Conservation (phyloP, 2,888 invertebrate species). For the Chouioia cunea region DNA sequence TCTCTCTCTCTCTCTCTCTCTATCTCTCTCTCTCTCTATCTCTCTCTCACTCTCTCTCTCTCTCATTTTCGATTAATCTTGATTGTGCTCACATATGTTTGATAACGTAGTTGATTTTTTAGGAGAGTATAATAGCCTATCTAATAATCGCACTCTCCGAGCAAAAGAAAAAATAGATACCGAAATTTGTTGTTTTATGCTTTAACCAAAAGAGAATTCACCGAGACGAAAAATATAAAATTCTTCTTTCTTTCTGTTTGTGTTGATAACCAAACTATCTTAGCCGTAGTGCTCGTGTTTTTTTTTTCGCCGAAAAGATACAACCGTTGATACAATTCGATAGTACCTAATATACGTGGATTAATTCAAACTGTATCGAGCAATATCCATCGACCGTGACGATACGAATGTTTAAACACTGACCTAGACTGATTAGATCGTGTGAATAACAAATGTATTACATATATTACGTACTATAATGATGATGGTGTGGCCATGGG, state of each 20-base stretch:
- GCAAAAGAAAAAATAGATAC: neutral
- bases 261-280: constrained; percentile 14
- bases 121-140: too few species aligned
- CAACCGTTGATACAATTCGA: constrained; percentile 61
- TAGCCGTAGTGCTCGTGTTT: constrained; percentile 3
- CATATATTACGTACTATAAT: constrained; percentile 35
- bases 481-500: constrained; percentile 69
- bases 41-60: constrained; percentile 40
- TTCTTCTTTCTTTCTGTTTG: constrained; percentile 5
- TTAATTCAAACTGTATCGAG: constrained; percentile 66
- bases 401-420: neutral
- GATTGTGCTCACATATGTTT: constrained; percentile 53
- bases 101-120: constrained; percentile 46
- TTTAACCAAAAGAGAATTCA: constrained; percentile 10
- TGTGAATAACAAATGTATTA: constrained; percentile 64
- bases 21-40: constrained; percentile 38
- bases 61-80: constrained; percentile 17
- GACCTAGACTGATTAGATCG: constrained; percentile 45
- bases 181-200: constrained; percentile 11
- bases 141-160: too few species aligned
- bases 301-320: constrained; percentile 20
- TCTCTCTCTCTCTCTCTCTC: constrained; percentile 40
- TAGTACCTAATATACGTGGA: neutral
- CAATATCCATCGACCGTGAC: constrained; percentile 30
- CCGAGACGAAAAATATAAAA: neutral